Conservation (phyloP, 2,113 vertebrate genomes). For the Otocyon megalotis region DNA sequence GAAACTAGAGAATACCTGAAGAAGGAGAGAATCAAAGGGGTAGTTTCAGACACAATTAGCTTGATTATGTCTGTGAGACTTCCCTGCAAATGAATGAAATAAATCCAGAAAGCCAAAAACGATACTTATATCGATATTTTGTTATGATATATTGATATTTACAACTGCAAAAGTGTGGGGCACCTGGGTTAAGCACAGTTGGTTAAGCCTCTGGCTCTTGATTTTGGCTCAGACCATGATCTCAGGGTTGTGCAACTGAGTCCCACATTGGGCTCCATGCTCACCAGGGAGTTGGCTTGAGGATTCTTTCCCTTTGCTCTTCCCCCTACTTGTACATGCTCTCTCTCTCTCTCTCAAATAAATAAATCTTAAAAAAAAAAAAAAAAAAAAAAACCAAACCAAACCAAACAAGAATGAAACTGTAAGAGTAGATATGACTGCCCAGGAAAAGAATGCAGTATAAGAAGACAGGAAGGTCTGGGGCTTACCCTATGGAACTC, state of each 20-base stretch:
- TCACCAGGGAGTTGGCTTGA: not conserved
- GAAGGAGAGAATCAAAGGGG: not conserved
- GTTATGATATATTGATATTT: not conserved
- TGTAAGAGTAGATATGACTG: not conserved
- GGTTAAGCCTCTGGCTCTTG: not conserved
- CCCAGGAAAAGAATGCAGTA: not conserved
- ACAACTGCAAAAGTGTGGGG: not conserved
- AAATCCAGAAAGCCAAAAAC: not conserved
- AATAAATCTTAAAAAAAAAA: not conserved
- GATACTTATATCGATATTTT: not conserved
- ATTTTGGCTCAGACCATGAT: not conserved
- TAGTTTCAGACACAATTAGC: not conserved
- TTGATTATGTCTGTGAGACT: not conserved
- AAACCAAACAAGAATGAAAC: not conserved
- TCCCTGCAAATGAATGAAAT: not conserved
- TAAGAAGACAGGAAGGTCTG: not conserved
- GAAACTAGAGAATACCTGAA: not conserved
- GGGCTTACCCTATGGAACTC: not conserved
- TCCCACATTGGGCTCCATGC: not conserved
- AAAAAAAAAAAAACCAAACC: not conserved
- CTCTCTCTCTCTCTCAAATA: not conserved
- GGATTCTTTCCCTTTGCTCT: not conserved
- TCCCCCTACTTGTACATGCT: not conserved
- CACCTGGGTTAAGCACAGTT: accelerated
- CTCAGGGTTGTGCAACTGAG: not conserved